A percentile compares a stretch with the other conserved stretches of the same genome.
Conservation (phyloP, 1,140 invertebrate species). For the Meloidogyne floridensis region DNA sequence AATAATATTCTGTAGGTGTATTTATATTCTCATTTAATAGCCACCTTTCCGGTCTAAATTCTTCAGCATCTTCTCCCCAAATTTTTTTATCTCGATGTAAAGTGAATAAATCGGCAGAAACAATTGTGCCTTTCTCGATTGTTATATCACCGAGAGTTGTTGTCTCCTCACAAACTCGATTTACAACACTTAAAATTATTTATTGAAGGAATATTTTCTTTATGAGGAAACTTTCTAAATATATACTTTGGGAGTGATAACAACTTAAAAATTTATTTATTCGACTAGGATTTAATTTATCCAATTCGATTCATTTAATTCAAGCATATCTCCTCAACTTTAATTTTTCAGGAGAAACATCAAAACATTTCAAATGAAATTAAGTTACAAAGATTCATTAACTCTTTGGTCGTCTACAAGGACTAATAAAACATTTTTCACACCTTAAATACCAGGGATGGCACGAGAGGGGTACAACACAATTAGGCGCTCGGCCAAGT, state of each 20-base stretch:
- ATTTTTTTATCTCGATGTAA: constrained; percentile 43
- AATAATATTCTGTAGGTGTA: not conserved
- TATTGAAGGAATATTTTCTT: not conserved
- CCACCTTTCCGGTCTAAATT: constrained; percentile 49
- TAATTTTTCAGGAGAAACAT: too few relatives aligned
- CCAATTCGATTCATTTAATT: not conserved
- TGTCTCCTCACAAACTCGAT: constrained; percentile 40
- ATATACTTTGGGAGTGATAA: constrained; percentile 23
- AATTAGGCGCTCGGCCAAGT: too few relatives aligned
- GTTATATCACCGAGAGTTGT: constrained; percentile 40
- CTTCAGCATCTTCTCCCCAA: constrained; percentile 49
- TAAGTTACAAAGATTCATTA: too few relatives aligned
- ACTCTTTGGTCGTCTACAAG: too few relatives aligned
- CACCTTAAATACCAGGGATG: too few relatives aligned
- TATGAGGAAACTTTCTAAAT: too few relatives aligned
- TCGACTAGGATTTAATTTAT: too few relatives aligned
- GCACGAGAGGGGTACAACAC: too few relatives aligned
- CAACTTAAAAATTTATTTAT: constrained; percentile 11
- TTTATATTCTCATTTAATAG: constrained; percentile 1
- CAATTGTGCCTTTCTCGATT: constrained; percentile 40
- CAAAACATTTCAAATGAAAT: too few relatives aligned
- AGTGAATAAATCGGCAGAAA: constrained; percentile 43
- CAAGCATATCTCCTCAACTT: not conserved
- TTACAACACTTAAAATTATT: constrained; percentile 25
- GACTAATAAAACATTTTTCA: too few relatives aligned